Percentiles rank a stretch among this genome's conserved stretches.
phyloP scores from a whole-genome alignment of 1,140 invertebrate species.

The Heliconius nattereri region DNA sequence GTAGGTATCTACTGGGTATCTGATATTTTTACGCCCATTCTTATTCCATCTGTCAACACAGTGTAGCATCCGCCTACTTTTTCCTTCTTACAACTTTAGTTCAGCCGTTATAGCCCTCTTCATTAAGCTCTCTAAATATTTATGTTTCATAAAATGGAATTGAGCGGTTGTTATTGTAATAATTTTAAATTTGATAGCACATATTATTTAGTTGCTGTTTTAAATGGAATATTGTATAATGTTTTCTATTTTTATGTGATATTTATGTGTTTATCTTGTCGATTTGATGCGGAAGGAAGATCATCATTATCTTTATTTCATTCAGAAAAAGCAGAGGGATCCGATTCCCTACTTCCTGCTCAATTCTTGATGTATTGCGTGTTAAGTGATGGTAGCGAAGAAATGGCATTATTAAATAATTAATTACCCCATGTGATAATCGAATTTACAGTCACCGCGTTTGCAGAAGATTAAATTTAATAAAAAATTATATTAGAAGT shows the following conservation, averaged over 20 bases:
- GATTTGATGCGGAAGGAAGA: neutral
- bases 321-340: too few species aligned
- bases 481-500: too few species aligned
- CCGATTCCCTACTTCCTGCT: too few species aligned
- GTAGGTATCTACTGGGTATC: neutral
- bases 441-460: too few species aligned
- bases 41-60: slow-evolving; percentile 48
- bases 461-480: too few species aligned
- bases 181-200: slow-evolving; percentile 27
- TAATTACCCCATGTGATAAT: too few species aligned
- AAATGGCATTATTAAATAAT: too few species aligned
- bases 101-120: slow-evolving; percentile 38
- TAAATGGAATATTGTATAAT: neutral
- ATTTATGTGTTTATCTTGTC: neutral
- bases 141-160: slow-evolving; percentile 27
- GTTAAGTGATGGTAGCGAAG: too few species aligned
- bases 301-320: neutral
- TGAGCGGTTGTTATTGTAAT: slow-evolving; percentile 28
- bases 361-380: too few species aligned
- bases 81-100: slow-evolving; percentile 35
- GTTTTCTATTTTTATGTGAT: neutral
- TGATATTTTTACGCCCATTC: slow-evolving; percentile 41
- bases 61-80: slow-evolving; percentile 44
- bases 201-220: slow-evolving; percentile 25
- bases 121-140: slow-evolving; percentile 39